Conservation (phyloP, 1,140 invertebrate species). For the Carposina sasakii region DNA sequence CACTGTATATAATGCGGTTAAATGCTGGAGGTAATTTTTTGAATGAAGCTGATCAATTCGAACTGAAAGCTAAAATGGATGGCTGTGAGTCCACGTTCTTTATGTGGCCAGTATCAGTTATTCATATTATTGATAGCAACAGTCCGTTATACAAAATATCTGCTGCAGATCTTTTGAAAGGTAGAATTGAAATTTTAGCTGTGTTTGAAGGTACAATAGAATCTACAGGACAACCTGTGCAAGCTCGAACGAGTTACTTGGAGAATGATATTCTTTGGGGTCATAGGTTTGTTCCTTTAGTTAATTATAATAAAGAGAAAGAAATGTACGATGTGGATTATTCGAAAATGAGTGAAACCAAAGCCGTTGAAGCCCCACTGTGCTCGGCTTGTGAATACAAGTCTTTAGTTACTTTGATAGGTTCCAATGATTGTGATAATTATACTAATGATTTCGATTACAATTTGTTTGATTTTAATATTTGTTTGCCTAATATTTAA, state of each 20-base stretch:
- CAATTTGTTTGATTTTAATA: no score
- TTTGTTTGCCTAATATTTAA: no score
- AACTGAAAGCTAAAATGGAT: conserved; percentile 82
- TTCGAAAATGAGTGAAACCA: conserved; percentile 84
- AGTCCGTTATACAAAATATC: conserved; percentile 87
- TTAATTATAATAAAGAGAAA: conserved; percentile 84
- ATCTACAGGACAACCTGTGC: conserved; percentile 78
- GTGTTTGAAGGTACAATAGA: conserved; percentile 84
- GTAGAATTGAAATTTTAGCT: conserved; percentile 84
- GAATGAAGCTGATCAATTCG: conserved; percentile 76
- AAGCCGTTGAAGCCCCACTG: conserved; percentile 87
- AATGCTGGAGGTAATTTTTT: conserved; percentile 83
- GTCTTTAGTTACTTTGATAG: no score
- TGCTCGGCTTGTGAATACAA: conserved; percentile 83
- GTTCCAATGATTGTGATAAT: no score
- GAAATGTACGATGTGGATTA: conserved; percentile 91
- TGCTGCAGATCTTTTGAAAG: conserved; percentile 84
- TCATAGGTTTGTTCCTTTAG: conserved; percentile 79
- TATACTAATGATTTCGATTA: no score
- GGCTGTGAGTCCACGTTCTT: conserved; percentile 84
- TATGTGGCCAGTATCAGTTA: conserved; percentile 89
- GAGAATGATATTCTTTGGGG: conserved; percentile 83
- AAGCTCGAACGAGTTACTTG: conserved; percentile 78
- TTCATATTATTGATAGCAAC: conserved; percentile 80
- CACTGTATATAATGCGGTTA: conserved; percentile 84